Percentiles rank a stretch among this genome's conserved stretches.
Conservation (phyloP, 2,888 invertebrate species). For the Pollenia labialis region DNA sequence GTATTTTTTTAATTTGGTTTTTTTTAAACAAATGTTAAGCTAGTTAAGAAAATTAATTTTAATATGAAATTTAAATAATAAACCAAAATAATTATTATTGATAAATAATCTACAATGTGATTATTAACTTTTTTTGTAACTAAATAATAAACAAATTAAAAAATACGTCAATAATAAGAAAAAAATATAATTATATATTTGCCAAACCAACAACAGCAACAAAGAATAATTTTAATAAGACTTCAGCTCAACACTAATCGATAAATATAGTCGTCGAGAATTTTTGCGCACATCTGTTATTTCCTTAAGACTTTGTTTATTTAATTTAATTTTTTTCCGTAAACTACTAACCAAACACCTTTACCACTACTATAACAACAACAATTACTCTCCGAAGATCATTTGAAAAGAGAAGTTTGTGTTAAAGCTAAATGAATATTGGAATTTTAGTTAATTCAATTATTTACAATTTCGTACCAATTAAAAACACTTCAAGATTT, state of each 20-base stretch:
- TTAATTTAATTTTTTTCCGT: background rate
- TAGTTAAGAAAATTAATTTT: no score
- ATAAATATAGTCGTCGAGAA: background rate
- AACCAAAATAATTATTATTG: background rate
- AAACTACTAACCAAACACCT: background rate
- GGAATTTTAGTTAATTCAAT: no score
- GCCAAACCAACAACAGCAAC: background rate
- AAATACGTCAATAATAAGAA: slow-evolving; percentile 1
- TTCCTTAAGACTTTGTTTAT: slow-evolving; percentile 1
- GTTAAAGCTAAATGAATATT: no score
- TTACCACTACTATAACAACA: background rate
- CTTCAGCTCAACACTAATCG: background rate
- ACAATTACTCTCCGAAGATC: background rate
- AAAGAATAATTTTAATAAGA: background rate
- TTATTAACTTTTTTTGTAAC: background rate
- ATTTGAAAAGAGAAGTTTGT: background rate
- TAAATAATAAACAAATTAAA: slow-evolving; percentile 4
- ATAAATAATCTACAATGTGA: no score
- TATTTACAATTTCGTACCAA: no score
- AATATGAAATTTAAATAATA: background rate
- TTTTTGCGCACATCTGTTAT: background rate
- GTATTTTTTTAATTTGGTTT: no score
- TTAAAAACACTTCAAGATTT: no score
- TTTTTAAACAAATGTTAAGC: no score
- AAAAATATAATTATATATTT: slow-evolving; percentile 9